Conservation (phyloP, 2,797 vertebrate genomes). For the Podarcis lilfordi region DNA sequence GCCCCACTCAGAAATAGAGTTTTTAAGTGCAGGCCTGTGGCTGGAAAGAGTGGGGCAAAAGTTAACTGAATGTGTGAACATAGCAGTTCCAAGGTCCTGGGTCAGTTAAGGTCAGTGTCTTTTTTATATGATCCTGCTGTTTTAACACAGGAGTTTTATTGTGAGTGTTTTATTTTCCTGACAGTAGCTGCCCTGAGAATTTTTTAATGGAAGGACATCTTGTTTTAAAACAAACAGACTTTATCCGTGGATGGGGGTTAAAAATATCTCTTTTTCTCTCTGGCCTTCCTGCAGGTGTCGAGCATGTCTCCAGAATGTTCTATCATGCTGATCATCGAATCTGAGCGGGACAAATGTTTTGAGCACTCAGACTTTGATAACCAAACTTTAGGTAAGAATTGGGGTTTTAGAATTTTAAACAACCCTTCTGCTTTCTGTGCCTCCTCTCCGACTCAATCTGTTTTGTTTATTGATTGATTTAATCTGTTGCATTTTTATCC, state of each 20-base stretch:
- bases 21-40: not conserved
- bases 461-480: too few relatives aligned
- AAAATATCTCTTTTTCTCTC: not conserved
- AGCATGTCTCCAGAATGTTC: constrained; percentile 56
- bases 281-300: constrained; percentile 49
- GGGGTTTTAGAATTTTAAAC: too few relatives aligned
- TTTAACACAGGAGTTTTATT: not conserved
- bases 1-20: not conserved
- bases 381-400: constrained; percentile 71
- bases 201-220: not conserved
- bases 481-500: too few relatives aligned
- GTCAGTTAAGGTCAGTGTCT: not conserved
- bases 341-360: constrained; percentile 68
- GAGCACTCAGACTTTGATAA: constrained; percentile 60
- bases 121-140: not conserved
- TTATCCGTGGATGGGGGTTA: accelerated
- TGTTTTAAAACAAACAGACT: not conserved
- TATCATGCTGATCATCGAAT: constrained; percentile 67
- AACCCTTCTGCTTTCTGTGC: too few relatives aligned
- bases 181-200: not conserved
- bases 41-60: not conserved
- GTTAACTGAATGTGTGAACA: too few relatives aligned
- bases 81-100: not conserved
- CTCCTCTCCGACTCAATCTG: too few relatives aligned
- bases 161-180: not conserved